Evolutionary conservation across 2,797 vertebrate species (phyloP).

Genomic region (Adelosebastes latens): DNA sequence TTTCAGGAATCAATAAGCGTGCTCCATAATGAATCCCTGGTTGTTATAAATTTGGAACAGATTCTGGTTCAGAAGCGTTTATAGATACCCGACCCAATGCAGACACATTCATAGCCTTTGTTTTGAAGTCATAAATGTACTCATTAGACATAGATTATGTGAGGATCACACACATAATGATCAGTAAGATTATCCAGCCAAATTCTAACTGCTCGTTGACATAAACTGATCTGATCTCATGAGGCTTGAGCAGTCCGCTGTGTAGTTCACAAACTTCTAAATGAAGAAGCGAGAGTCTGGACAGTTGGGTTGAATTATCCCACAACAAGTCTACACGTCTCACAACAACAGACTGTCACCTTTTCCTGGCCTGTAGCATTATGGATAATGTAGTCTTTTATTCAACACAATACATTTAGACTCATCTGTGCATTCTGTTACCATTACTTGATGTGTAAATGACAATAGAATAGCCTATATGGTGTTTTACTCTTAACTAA

Average conservation of each 20-base stretch:
- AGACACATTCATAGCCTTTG: neutral
- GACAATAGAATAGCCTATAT: neutral
- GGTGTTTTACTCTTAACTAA: neutral
- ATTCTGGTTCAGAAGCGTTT: neutral
- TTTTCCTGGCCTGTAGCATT: neutral
- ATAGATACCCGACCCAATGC: neutral
- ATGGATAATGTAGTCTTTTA: neutral
- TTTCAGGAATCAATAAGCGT: neutral
- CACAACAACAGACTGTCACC: neutral
- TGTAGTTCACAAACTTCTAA: neutral
- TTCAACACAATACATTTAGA: neutral
- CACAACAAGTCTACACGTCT: neutral
- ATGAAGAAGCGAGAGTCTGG: neutral
- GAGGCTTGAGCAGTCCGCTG: neutral
- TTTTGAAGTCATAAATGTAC: neutral
- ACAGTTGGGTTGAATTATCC: neutral
- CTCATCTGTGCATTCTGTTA: neutral
- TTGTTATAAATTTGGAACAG: neutral
- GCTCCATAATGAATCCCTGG: neutral
- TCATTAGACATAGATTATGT: neutral
- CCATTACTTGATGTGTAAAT: neutral
- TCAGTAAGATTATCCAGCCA: neutral
- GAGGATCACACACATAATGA: neutral
- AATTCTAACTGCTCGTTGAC: neutral
- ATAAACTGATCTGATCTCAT: neutral